Conservation (phyloP, 2,113 vertebrate genomes). For the Scomber colias region DNA sequence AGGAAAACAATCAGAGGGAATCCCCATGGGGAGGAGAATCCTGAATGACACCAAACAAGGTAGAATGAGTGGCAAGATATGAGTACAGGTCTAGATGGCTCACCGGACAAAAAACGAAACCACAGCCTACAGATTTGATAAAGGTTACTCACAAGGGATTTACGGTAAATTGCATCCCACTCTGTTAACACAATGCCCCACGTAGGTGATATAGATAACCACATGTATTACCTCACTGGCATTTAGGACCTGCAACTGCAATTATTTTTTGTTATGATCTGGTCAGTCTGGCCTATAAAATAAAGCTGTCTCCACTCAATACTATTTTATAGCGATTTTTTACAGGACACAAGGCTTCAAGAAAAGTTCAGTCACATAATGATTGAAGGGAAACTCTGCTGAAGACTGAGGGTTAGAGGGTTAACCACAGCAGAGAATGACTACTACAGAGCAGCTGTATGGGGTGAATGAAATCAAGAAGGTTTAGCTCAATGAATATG, state of each 20-base stretch:
- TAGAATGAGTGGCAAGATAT: too few relatives aligned
- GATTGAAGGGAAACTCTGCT: neutral
- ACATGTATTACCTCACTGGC: neutral
- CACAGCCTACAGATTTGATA: too few relatives aligned
- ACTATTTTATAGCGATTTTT: neutral
- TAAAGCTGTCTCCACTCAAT: neutral
- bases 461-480: neutral
- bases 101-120: too few relatives aligned
- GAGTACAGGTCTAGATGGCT: too few relatives aligned
- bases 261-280: neutral
- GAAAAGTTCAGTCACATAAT: neutral
- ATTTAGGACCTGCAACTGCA: neutral
- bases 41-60: too few relatives aligned
- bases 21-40: too few relatives aligned
- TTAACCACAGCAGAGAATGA: neutral
- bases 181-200: neutral
- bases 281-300: neutral
- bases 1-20: too few relatives aligned
- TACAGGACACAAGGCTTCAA: neutral
- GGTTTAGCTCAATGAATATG: neutral
- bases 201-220: neutral
- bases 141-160: too few relatives aligned
- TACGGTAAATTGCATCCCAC: neutral
- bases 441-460: too few relatives aligned
- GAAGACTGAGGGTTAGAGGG: neutral